Conservation (phyloP, 2,888 invertebrate genomes). For the Diplolepis rosae region DNA sequence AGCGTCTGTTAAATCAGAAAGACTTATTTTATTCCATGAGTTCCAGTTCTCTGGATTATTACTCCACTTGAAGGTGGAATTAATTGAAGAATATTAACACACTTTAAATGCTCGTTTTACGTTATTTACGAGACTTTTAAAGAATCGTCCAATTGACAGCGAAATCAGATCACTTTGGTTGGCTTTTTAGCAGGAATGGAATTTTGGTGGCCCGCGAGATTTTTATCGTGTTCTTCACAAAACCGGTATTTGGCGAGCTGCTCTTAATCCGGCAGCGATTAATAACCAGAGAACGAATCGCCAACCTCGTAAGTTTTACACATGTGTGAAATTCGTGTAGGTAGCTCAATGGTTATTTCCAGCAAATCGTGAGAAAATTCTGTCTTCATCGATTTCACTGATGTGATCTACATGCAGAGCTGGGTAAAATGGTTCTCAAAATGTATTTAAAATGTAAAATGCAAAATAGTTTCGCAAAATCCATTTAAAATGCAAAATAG, state of each 20-base stretch:
- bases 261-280: conserved; percentile 62
- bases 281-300: conserved; percentile 58
- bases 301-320: conserved; percentile 54
- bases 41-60: not conserved
- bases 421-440: too few relatives aligned
- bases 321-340: conserved; percentile 51
- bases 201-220: conserved; percentile 52
- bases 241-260: conserved; percentile 60
- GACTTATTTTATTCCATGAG: not conserved
- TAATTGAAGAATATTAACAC: conserved; percentile 19
- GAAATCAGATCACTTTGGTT: conserved; percentile 48
- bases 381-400: conserved; percentile 31
- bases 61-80: not conserved
- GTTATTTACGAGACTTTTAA: conserved; percentile 25
- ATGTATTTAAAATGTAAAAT: too few relatives aligned
- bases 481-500: too few relatives aligned
- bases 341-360: conserved; percentile 54
- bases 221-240: conserved; percentile 47
- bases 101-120: conserved; percentile 8
- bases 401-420: conserved; percentile 3
- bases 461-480: too few relatives aligned
- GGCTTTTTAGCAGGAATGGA: conserved; percentile 53
- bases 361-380: conserved; percentile 53
- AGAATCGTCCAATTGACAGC: conserved; percentile 47
- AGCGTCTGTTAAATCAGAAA: conserved; percentile 12